Base-by-base conservation (phyloP, 1,140 invertebrate species). In the Phortica variegata region DNA sequence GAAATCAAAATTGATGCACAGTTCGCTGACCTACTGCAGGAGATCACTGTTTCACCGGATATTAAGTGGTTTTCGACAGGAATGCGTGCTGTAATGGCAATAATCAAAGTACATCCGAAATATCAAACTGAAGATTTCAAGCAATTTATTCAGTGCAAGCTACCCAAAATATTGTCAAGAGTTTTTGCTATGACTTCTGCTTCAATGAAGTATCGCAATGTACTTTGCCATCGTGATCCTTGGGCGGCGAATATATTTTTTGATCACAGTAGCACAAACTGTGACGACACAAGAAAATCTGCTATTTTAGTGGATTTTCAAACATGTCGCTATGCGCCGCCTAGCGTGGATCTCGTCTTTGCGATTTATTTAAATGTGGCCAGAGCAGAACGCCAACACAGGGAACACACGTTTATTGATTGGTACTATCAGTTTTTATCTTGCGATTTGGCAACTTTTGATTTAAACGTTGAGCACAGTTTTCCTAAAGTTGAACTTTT, bases 181-280 rank as follows among this genome's bases (percentile, higher is more conserved):
- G 45, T 73, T 4, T 62, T 68, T 29, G 55, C 57, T 2, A 79
- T 79, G 4, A 43, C 56, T 6, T 60, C 43, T 2, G 38, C 54
- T 2, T 74, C 52, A 0, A 68, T 61, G 16, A 57, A 56, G 7
- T 73, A 63, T 26, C 48, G 43, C 6, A 85, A 83, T 49, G 83
- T 85, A 0, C 57, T 85, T 5, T 81, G 77, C 38, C 85, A 85
- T 66, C 79, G 80, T 0, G 82, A 87, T 72, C 68, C 83, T 2
- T 85, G 84, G 84, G 76, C 78, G 19, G 84, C 82, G 43, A 86
- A 86, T 55, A 55, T 85, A 0, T 71, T 85, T 49, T 85, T 82
- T 58, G 83, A 78, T 39, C 32, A 2, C 6, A 54, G n/a, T n/a
- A 19, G 12, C 16, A 3, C 8, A 45, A 1, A 26, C 15, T 3